Conservation (phyloP, 2,797 vertebrate genomes). For the Orestias chungarensis region DNA sequence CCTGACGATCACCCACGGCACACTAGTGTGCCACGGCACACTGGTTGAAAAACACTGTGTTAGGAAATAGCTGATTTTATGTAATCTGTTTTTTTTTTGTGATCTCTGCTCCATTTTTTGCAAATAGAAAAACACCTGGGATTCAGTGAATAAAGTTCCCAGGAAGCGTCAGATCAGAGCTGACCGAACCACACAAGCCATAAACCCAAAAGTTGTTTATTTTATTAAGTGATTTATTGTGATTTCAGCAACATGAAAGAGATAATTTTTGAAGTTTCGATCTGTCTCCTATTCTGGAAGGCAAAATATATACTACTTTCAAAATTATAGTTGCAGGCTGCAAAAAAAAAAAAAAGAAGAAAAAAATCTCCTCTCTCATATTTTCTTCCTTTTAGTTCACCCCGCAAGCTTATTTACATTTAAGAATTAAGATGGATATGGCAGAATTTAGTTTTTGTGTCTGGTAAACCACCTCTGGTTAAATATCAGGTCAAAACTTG, state of each 20-base stretch:
- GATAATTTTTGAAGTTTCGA: background rate
- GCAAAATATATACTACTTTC: background rate
- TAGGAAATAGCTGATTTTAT: background rate
- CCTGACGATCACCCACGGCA: no score
- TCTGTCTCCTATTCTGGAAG: background rate
- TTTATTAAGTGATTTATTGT: background rate
- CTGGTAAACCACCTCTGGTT: background rate
- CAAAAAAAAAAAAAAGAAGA: background rate
- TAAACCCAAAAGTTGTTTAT: background rate
- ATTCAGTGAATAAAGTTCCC: background rate
- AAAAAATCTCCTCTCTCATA: background rate
- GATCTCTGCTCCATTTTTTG: background rate
- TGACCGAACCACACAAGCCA: background rate
- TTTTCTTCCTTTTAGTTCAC: conserved; percentile 1
- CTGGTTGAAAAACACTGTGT: no score
- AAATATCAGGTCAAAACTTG: background rate
- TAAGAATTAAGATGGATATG: background rate
- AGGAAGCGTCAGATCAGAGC: background rate
- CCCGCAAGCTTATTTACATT: background rate
- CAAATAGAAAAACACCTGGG: background rate
- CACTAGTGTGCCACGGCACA: no score
- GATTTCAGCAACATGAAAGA: background rate
- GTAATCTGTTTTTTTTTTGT: background rate
- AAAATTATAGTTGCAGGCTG: background rate
- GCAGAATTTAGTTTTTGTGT: background rate